Conservation (phyloP, 1,140 invertebrate species). For the Drosophila cardini region DNA sequence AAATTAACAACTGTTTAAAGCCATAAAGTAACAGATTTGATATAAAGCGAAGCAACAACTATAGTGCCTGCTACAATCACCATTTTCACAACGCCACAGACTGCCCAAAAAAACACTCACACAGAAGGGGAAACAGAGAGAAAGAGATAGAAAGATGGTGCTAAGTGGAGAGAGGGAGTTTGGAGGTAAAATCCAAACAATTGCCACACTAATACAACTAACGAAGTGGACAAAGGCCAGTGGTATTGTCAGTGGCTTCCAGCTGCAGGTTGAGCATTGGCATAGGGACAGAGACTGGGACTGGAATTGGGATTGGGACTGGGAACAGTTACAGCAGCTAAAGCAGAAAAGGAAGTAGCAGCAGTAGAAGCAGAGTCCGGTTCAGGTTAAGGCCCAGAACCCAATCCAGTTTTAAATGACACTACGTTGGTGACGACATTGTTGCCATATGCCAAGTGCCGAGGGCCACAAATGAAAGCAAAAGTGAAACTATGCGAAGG, state of each 20-base stretch:
- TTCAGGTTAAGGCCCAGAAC: background rate
- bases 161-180: background rate
- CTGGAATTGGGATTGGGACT: too few species aligned
- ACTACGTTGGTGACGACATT: conserved; percentile 26
- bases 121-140: background rate
- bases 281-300: too few species aligned
- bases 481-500: conserved; percentile 75
- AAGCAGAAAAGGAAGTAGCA: too few species aligned
- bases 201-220: conserved; percentile 71
- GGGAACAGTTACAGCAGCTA: too few species aligned
- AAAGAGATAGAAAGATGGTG: background rate
- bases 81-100: conserved; percentile 19
- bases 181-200: conserved; percentile 33
- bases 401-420: conserved; percentile 7
- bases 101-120: conserved; percentile 13
- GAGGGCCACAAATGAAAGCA: conserved; percentile 62
- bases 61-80: background rate
- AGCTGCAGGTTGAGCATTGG: background rate
- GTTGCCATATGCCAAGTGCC: conserved; percentile 58
- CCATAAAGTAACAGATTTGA: conserved; percentile 1
- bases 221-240: conserved; percentile 73
- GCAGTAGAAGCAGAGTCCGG: background rate
- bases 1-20: background rate
- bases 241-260: conserved; percentile 13
- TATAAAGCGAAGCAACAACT: conserved; percentile 2